Conservation (phyloP, 2,888 invertebrate genomes). For the Steinernema hermaphroditum region DNA sequence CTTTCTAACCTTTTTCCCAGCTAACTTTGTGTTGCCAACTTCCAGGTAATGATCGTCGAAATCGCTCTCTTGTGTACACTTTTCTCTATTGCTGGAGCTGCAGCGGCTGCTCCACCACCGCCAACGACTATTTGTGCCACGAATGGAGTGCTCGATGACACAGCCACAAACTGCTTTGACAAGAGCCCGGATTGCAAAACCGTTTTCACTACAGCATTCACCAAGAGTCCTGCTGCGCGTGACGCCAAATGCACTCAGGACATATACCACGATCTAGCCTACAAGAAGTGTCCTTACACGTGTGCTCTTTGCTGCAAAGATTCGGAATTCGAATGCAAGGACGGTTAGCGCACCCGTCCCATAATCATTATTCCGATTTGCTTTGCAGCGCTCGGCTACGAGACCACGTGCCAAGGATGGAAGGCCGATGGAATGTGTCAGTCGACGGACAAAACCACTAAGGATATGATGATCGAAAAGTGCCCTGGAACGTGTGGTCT, state of each 20-base stretch:
- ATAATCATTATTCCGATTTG: neutral
- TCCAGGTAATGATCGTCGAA: too few species aligned
- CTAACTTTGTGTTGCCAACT: too few species aligned
- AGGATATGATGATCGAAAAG: neutral
- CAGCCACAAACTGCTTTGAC: neutral
- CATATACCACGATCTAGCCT: conserved; percentile 47
- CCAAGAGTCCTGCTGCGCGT: neutral
- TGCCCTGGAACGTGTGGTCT: neutral
- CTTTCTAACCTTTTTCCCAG: too few species aligned
- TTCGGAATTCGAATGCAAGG: conserved; percentile 40
- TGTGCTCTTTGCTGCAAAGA: conserved; percentile 52
- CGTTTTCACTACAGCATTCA: neutral
- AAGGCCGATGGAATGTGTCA: neutral
- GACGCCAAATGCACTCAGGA: conserved; percentile 50
- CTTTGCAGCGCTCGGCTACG: neutral
- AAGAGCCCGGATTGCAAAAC: neutral
- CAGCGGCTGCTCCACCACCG: too few species aligned
- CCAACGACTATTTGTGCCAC: neutral
- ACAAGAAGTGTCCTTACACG: conserved; percentile 47
- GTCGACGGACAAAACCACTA: neutral
- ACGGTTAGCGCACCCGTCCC: conserved; percentile 37
- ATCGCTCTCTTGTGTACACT: too few species aligned
- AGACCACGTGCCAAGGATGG: neutral
- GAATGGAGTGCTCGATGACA: neutral
- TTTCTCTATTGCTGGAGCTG: too few species aligned